Base-by-base conservation (phyloP, 2,113 vertebrate genomes). In the Scomber colias region DNA sequence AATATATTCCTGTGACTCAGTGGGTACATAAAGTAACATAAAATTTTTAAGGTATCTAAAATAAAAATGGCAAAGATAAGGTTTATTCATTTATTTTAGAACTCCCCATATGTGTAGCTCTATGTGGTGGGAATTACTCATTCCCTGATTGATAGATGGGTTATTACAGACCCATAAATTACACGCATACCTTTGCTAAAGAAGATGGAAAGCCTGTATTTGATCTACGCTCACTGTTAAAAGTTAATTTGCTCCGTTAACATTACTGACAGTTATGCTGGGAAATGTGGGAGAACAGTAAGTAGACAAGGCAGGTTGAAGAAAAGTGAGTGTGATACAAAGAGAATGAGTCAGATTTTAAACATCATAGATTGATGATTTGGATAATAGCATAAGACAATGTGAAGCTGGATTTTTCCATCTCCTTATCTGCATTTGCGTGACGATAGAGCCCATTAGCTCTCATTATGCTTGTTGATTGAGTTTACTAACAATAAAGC, bases 381-480 rank as follows among this genome's bases (percentile, higher is more conserved):
- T 69, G n/a, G 14, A 24, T 57, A 71, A 84, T 5, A 31, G 54
- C 10, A 63, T 17, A 40, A 31, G 54, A 67, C 69, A 68, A 63
- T 21, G 48, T 50, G 27, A 31, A 50, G 51, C n/a, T 68, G 71
- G 11, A 15, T 67, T 54, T 79, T 82, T 68, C 62, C 65, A 45
- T 50, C 19, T 14, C 19, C 44, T 59, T 57, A 50, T 17, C 12
- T 71, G 76, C 67, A 79, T 85, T 73, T 83, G 78, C 86, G 87
- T 80, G 62, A 68, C 11, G 70, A 89, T 65, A 50, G 60, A 86
- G 76, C 24, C 66, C 76, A 87, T 91, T 90, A 86, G 69, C 73
- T 83, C 71, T 65, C 64, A 90, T 91, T 86, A 82, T n/a, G 49
- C 70, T 59, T 59, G 51, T 71, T 90, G 89, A 90, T 81, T 88